phyloP scores from a whole-genome alignment of 2,113 vertebrate species.

The Fulica atra region DNA sequence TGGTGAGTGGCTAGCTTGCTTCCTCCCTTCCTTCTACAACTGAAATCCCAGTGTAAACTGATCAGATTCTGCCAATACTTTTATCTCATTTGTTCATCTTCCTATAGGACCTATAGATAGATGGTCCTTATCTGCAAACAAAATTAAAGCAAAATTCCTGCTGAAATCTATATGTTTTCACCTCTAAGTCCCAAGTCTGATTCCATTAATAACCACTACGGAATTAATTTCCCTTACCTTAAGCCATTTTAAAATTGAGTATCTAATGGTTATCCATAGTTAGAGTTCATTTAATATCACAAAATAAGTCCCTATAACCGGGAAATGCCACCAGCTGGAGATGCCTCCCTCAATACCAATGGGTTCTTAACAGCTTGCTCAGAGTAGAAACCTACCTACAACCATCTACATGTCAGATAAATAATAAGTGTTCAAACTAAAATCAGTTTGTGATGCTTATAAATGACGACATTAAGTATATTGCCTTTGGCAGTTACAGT shows the following conservation, averaged over 20 bases:
- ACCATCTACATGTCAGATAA: not conserved
- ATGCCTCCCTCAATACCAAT: not conserved
- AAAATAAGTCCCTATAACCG: not conserved
- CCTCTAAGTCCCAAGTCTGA: not conserved
- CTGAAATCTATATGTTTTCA: not conserved
- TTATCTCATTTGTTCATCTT: constrained; percentile 12
- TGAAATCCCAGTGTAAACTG: not conserved
- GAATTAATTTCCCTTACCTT: not conserved
- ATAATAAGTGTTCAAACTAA: not conserved
- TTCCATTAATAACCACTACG: not conserved
- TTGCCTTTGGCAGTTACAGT: not conserved
- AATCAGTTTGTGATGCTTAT: not conserved
- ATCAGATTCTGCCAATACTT: not conserved
- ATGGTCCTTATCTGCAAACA: not conserved
- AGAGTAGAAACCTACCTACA: not conserved
- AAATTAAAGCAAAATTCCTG: constrained; percentile 36
- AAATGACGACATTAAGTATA: not conserved
- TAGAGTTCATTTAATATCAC: not conserved
- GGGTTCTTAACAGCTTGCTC: not conserved
- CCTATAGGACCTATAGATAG: not conserved
- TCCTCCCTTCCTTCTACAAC: not conserved
- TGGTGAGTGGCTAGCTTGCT: not conserved
- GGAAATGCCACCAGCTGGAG: not conserved
- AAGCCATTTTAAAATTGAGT: not conserved
- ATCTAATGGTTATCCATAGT: not conserved